These are phyloP conservation scores for Mycetomoellerius zeteki DNA, from an alignment of 1,140 invertebrate species.

Conservation along the genomic window DNA sequence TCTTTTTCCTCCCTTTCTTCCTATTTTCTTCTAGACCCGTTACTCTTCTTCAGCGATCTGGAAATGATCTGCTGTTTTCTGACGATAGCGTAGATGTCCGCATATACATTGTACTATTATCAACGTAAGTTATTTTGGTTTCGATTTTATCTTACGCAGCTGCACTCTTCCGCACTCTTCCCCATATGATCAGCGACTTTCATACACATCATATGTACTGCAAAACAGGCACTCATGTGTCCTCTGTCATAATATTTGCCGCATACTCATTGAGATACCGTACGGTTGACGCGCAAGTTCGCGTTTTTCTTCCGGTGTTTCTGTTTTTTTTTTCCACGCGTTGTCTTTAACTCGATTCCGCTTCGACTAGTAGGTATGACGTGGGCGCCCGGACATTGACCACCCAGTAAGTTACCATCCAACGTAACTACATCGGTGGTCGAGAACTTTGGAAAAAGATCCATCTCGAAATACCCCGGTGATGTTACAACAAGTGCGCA, in stretches of 20 bases:
- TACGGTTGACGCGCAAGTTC: slow-evolving; percentile 25
- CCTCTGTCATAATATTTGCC: slow-evolving; percentile 46
- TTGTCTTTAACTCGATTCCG: slow-evolving; percentile 56
- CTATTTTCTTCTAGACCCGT: slow-evolving; percentile 10
- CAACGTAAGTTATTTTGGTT: neutral
- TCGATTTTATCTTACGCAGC: neutral
- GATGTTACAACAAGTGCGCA: slow-evolving; percentile 1
- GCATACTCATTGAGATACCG: slow-evolving; percentile 35
- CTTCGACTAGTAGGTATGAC: slow-evolving; percentile 43
- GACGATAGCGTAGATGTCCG: neutral
- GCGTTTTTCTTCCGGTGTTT: slow-evolving; percentile 46
- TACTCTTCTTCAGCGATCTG: slow-evolving; percentile 41
- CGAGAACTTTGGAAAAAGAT: slow-evolving; percentile 46
- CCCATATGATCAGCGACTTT: neutral
- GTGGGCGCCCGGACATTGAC: slow-evolving; percentile 57
- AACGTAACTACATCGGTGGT: slow-evolving; percentile 32
- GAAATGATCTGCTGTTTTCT: slow-evolving; percentile 33
- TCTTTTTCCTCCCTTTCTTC: neutral
- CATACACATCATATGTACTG: neutral
- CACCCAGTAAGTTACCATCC: slow-evolving; percentile 36
- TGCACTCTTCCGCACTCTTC: neutral
- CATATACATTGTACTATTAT: neutral
- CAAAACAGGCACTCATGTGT: neutral
- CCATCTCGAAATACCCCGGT: neutral
- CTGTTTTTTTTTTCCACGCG: slow-evolving; percentile 39